Evolutionary conservation across 2,888 invertebrate genomes (phyloP), one percentile per base, ranked within the genome.

Genomic region (Xestia xanthographa): DNA sequence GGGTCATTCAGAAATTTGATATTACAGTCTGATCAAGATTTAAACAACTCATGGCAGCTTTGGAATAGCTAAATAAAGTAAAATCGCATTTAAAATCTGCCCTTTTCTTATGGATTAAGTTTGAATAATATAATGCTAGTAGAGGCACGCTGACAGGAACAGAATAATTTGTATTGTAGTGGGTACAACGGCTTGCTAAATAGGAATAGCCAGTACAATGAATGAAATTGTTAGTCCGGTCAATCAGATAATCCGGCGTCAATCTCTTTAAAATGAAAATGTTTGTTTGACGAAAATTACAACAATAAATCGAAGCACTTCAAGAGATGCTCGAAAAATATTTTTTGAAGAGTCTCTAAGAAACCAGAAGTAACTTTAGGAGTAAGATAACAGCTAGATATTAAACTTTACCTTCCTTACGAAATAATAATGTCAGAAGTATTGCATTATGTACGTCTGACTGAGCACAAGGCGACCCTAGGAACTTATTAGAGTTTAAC

Each of bases 321-420:
- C 26, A 53, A 82, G 58, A 73, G 26, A 75, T 29, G 22, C 80
- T 80, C 38, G 14, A 45, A 20, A 22, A 80, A 56, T 72, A 80
- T 75, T 80, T 48, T 80, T 80, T 80, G 29, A 48, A 58, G 72
- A 45, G 20, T 34, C 11, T 56, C 38, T 29, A n/a, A 41, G 8
- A 45, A 38, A 20, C 22, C 38, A n/a, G 80, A 6, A 29, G 11
- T 34, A 43, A 43, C 4, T 75, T 50, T 14, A 81, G 26, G 12
- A 14, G 20, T 41, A 34, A 26, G 48, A 82, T 43, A 34, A 77
- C 26, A 29, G 38, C n/a, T n/a, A 56, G 9, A 53, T 74, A 53
- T 8, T 1, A 45, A 29, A 26, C 11, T 45, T 70, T 29, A 66
- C n/a, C 29, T 29, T 29, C 6, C 8, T 11, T 17, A 56, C 2